phyloP scores from a whole-genome alignment of 2,888 invertebrate species.

The Parnassius orleans region DNA sequence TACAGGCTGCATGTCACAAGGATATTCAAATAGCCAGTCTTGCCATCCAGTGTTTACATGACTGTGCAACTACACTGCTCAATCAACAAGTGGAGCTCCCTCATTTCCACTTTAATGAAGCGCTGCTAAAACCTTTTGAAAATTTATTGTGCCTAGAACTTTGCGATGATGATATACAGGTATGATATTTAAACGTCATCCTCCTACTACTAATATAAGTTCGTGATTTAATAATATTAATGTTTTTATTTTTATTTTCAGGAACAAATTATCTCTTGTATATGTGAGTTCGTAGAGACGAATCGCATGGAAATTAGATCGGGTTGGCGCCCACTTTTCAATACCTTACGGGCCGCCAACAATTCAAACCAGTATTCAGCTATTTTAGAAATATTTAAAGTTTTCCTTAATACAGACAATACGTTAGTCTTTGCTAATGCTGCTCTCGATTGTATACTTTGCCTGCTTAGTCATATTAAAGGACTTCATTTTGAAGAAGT shows the following conservation, averaged over 20 bases:
- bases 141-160: conserved; percentile 95
- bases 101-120: conserved; percentile 97
- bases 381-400: conserved; percentile 94
- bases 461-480: conserved; percentile 88
- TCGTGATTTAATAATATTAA: conserved; percentile 2
- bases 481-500: conserved; percentile 83
- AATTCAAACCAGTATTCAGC: conserved; percentile 87
- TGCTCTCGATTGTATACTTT: conserved; percentile 95
- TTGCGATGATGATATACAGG: conserved; percentile 96
- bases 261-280: conserved; percentile 95
- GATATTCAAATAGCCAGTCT: conserved; percentile 94
- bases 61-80: conserved; percentile 92
- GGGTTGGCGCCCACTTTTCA: conserved; percentile 97
- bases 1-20: conserved; percentile 93
- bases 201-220: background rate
- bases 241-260: conserved; percentile 57
- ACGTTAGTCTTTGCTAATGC: conserved; percentile 96
- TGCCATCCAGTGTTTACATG: conserved; percentile 95
- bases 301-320: conserved; percentile 96
- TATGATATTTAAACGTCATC: conserved; percentile 42
- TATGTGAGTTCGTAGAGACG: conserved; percentile 97
- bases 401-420: conserved; percentile 95
- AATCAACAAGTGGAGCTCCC: conserved; percentile 93
- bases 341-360: conserved; percentile 93
- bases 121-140: conserved; percentile 96